Conservation (phyloP, 2,797 vertebrate species). For the Sebastes matsubarae region DNA sequence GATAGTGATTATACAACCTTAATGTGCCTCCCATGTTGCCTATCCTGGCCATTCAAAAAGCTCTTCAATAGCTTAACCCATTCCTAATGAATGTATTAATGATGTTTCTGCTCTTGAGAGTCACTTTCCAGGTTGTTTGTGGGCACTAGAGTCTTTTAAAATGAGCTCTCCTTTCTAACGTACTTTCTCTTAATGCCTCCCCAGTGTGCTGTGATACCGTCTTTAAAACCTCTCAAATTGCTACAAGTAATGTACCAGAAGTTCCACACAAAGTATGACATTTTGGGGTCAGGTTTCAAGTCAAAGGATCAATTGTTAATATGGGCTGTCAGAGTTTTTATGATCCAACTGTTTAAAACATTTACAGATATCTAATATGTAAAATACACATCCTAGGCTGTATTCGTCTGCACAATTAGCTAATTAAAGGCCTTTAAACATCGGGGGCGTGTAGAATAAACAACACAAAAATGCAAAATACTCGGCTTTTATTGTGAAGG, state of each 20-base stretch:
- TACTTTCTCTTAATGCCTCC: slow-evolving; percentile 47
- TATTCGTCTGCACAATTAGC: neutral
- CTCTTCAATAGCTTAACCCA: slow-evolving; percentile 51
- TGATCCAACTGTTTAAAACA: neutral
- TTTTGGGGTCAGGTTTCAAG: slow-evolving; percentile 41
- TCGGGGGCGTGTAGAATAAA: no score
- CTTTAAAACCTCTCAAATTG: slow-evolving; percentile 48
- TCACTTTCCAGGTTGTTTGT: slow-evolving; percentile 65
- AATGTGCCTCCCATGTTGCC: slow-evolving; percentile 47
- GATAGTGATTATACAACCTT: slow-evolving; percentile 51
- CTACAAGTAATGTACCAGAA: slow-evolving; percentile 40
- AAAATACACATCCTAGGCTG: neutral
- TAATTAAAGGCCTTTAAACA: neutral
- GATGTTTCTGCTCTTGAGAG: slow-evolving; percentile 69
- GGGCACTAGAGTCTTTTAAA: slow-evolving; percentile 70
- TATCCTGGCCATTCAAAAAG: slow-evolving; percentile 36
- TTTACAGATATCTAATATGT: neutral
- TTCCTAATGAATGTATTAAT: slow-evolving; percentile 70
- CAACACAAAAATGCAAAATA: no score
- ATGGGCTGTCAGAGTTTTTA: neutral
- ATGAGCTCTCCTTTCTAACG: slow-evolving; percentile 48
- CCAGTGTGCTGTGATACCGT: slow-evolving; percentile 41
- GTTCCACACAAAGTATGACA: slow-evolving; percentile 17
- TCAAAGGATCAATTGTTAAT: neutral
- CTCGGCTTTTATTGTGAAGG: no score